Evolutionary conservation across 2,797 vertebrate genomes (phyloP).

Genomic region (Pempheris klunzingeri): DNA sequence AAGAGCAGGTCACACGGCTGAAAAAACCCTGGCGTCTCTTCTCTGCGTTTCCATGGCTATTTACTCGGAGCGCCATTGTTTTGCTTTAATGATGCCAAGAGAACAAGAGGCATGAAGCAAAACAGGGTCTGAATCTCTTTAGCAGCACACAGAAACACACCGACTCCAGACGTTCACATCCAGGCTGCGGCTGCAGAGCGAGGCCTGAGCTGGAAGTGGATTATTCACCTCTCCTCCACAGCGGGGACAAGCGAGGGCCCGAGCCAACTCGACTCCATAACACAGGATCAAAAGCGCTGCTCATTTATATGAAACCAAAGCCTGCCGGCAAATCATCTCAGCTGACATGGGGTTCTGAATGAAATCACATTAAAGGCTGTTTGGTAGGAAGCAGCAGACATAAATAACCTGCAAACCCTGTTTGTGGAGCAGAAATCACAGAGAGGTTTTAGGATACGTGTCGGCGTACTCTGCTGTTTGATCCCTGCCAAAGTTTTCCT

Average conservation of each 20-base stretch:
- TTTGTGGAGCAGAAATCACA: conserved; percentile 16
- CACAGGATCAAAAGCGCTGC: conserved; percentile 36
- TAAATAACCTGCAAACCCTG: conserved; percentile 42
- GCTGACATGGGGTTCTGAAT: conserved; percentile 38
- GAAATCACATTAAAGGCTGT: conserved; percentile 51
- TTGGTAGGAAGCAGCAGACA: conserved; percentile 38
- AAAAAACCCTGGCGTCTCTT: conserved; percentile 36
- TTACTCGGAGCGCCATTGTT: conserved; percentile 55
- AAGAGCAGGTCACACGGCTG: conserved; percentile 20
- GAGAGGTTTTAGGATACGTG: neutral
- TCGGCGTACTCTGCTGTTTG: neutral
- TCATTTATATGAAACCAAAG: conserved; percentile 42
- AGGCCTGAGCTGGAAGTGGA: conserved; percentile 17
- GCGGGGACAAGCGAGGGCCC: conserved; percentile 6
- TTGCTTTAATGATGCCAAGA: conserved; percentile 63
- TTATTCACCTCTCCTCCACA: conserved; percentile 39
- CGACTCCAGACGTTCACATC: conserved; percentile 44
- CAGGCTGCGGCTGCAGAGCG: conserved; percentile 17
- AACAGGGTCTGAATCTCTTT: conserved; percentile 60
- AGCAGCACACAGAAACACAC: conserved; percentile 43
- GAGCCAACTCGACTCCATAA: conserved; percentile 27
- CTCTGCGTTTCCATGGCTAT: conserved; percentile 56
- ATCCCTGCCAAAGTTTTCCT: neutral
- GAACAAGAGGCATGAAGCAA: conserved; percentile 63
- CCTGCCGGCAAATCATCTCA: conserved; percentile 38